phyloP scores from a whole-genome alignment of 2,113 vertebrate genomes.

The Tringa solitaria region DNA sequence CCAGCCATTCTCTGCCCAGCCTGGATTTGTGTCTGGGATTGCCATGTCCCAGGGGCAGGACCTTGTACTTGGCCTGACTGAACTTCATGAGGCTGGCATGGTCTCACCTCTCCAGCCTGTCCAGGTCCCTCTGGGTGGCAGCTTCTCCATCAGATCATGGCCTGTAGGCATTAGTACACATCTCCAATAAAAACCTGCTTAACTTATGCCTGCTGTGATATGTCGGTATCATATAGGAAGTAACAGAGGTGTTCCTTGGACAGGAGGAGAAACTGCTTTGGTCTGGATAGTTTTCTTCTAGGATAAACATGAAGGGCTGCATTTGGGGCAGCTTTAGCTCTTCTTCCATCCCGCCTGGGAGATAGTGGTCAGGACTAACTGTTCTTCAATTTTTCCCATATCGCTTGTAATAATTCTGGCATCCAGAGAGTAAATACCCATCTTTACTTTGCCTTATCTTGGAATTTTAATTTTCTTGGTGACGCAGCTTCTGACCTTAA shows the following conservation, averaged over 20 bases:
- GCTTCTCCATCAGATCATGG: neutral
- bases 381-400: neutral
- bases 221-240: neutral
- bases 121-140: neutral
- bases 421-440: neutral
- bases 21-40: neutral
- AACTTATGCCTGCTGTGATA: too few species aligned
- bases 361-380: neutral
- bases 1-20: neutral
- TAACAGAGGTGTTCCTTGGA: neutral
- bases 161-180: accelerated
- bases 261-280: neutral
- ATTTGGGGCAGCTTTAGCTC: neutral
- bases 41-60: neutral
- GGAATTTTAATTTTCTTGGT: neutral
- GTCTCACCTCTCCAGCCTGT: neutral
- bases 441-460: neutral
- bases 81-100: neutral
- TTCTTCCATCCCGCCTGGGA: neutral
- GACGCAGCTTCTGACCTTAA: neutral
- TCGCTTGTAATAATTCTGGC: neutral
- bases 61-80: neutral
- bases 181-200: neutral
- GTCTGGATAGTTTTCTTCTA: neutral
- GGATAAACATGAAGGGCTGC: neutral